phyloP scores from a whole-genome alignment of 2,113 vertebrate genomes.

The Campylorhamphus procurvoides region DNA sequence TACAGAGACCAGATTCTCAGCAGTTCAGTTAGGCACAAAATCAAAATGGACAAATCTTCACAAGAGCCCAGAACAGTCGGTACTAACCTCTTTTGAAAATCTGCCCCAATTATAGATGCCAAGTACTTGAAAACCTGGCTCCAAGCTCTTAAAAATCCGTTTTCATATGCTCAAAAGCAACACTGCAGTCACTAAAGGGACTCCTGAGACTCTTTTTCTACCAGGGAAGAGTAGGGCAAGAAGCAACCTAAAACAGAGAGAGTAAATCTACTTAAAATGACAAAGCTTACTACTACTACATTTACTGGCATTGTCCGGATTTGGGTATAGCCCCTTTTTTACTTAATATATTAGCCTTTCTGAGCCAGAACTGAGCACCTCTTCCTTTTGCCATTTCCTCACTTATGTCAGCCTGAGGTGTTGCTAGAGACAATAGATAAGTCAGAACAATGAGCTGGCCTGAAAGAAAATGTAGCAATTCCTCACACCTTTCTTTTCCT shows the following conservation, averaged over 20 bases:
- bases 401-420: neutral
- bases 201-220: neutral
- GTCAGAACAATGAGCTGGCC: neutral
- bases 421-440: neutral
- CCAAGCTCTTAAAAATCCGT: neutral
- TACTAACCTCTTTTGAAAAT: conserved; percentile 29
- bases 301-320: neutral
- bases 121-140: conserved; percentile 26
- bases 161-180: neutral
- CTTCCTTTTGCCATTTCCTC: neutral
- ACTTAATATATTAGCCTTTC: neutral
- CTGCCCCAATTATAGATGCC: conserved; percentile 2
- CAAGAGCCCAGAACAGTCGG: conserved; percentile 12
- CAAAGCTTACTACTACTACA: neutral
- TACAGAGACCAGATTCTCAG: neutral
- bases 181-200: neutral
- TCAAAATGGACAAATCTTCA: conserved; percentile 30
- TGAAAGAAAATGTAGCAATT: neutral
- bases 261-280: neutral
- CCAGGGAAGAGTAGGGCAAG: neutral
- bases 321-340: neutral
- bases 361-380: neutral
- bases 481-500: neutral
- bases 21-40: conserved; percentile 8
- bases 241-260: neutral